Conservation (phyloP, 2,888 invertebrate species). For the Caradrina kadenii region DNA sequence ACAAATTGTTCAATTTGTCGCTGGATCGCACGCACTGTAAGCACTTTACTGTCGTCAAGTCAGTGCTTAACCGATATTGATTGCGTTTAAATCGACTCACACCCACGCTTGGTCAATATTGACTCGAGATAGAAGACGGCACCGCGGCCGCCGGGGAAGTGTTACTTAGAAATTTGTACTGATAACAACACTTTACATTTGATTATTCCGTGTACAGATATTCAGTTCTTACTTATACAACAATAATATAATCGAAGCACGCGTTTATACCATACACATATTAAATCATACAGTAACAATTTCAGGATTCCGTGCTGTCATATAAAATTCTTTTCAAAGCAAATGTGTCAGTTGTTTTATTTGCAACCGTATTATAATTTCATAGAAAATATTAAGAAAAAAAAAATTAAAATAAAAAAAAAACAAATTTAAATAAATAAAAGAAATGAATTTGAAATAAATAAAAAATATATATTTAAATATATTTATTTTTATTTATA, state of each 20-base stretch:
- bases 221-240: slow-evolving; percentile 53
- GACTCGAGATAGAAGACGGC: slow-evolving; percentile 79
- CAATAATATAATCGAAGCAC: slow-evolving; percentile 52
- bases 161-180: slow-evolving; percentile 85
- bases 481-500: too few species aligned
- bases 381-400: slow-evolving; percentile 37
- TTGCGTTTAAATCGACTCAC: slow-evolving; percentile 82
- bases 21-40: slow-evolving; percentile 68
- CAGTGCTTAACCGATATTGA: slow-evolving; percentile 79
- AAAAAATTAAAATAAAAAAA: too few species aligned
- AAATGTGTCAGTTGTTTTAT: slow-evolving; percentile 28
- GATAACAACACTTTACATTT: slow-evolving; percentile 81
- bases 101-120: slow-evolving; percentile 88
- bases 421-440: too few species aligned
- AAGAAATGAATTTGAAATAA: too few species aligned
- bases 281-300: slow-evolving; percentile 15
- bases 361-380: slow-evolving; percentile 24
- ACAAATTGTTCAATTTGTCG: slow-evolving; percentile 68
- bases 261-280: slow-evolving; percentile 44
- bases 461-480: too few species aligned
- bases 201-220: slow-evolving; percentile 66
- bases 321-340: slow-evolving; percentile 47
- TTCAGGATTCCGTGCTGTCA: slow-evolving; percentile 13
- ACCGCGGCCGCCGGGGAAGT: slow-evolving; percentile 77
- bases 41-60: slow-evolving; percentile 73